Base-by-base conservation (phyloP, 2,113 vertebrate species). In the Triplophysa tibetana region DNA sequence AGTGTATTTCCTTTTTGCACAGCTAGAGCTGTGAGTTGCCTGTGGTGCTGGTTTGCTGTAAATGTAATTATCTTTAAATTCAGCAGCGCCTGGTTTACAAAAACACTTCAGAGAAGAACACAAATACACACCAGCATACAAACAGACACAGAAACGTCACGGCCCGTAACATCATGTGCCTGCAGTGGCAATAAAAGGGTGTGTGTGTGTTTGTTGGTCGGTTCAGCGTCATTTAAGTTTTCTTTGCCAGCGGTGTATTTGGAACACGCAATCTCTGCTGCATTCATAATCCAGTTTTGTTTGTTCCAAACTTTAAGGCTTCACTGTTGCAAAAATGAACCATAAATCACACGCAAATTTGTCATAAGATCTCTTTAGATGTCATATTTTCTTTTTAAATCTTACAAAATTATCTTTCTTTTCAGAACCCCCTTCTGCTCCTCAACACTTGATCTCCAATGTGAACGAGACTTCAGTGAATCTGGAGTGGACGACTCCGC, bases 381-480 rank as follows among this genome's bases (percentile, higher is more conserved):
- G 29, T 54, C 16, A 43, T n/a, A 43, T 13, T 54, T 23, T 41
- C 8, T 1, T 9, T 58, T 8, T 12, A 11, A 45, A 45, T 45
- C n/a, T 33, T 65, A 43, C 3, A 10, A 29, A 52, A 69, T 70
- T 78, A 38, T 66, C 16, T 68, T 69, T 21, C 19, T 58, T 16
- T n/a, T 79, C 72, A 99, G 97, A 96, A 33, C 96, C 97, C 13
- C 97, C 97, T 0, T 96, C 97, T 38, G 93, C 96, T 75, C 97
- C 97, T 0, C 95, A 95, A 84, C 96, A 96, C 86, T 91, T 98
- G 84, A 99, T 99, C 86, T 99, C 97, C 11, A 98, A 97, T 3
- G 96, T 99, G 81, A 99, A 99, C 0, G 96, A 99, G 90, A 99
- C 97, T 0, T 99, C 97, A 0, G 97, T 99, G 87, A 98, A 97